Percentiles rank a stretch among this genome's conserved stretches.
Evolutionary conservation across 1,140 invertebrate species (phyloP).

Genomic region (Lucilia sericata): DNA sequence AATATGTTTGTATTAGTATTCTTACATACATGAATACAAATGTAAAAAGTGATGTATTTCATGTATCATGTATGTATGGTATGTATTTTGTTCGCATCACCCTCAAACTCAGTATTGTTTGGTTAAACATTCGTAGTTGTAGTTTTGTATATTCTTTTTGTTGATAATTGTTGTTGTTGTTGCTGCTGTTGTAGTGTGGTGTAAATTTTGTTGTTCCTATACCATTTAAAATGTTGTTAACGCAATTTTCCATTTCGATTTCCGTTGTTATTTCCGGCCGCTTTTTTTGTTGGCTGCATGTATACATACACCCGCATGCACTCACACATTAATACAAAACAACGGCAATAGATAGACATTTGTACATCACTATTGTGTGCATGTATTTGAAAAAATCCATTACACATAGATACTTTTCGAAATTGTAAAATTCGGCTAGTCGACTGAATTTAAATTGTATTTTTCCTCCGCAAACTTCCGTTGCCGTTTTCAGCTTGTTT

Average conservation of each 20-base stretch:
- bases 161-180: not conserved
- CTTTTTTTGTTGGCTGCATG: not conserved
- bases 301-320: not conserved
- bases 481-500: not conserved
- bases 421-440: not conserved
- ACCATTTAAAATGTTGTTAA: conserved; percentile 43
- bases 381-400: too few relatives aligned
- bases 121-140: not conserved
- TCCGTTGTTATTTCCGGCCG: conserved; percentile 35
- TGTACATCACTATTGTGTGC: not conserved
- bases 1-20: not conserved
- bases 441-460: conserved; percentile 7
- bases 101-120: conserved; percentile 8
- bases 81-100: not conserved
- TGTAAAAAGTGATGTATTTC: not conserved
- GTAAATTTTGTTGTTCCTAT: conserved; percentile 32
- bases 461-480: not conserved
- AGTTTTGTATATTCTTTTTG: not conserved
- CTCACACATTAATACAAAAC: too few relatives aligned
- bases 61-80: not conserved
- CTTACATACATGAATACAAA: too few relatives aligned
- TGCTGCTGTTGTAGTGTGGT: not conserved
- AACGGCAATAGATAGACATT: not conserved
- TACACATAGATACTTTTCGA: not conserved
- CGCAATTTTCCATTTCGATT: conserved; percentile 43